Percentiles rank a stretch among this genome's conserved stretches.
phyloP scores from a whole-genome alignment of 2,797 vertebrate species.

The Silurus aristotelis region DNA sequence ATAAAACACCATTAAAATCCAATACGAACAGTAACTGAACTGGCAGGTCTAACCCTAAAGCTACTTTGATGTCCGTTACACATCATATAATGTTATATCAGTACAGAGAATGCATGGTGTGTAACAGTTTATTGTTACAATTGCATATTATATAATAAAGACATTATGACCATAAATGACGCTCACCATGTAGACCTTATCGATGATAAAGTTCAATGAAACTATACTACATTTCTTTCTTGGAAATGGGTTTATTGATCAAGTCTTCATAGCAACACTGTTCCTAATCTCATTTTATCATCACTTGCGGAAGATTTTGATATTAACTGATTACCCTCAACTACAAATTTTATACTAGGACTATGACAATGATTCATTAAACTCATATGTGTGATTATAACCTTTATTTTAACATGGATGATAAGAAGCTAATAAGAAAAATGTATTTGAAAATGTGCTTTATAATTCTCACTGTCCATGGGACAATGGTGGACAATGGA shows the following conservation, averaged over 20 bases:
- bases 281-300: neutral
- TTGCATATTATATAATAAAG: too few relatives aligned
- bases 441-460: neutral
- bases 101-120: too few relatives aligned
- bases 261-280: neutral
- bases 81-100: too few relatives aligned
- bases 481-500: neutral
- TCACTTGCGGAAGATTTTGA: too few relatives aligned
- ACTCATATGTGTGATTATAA: neutral
- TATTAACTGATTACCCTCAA: too few relatives aligned
- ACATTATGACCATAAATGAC: neutral
- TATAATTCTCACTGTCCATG: neutral
- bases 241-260: too few relatives aligned
- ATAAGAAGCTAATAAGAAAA: neutral
- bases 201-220: neutral
- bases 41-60: too few relatives aligned
- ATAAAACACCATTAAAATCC: too few relatives aligned
- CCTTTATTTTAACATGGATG: neutral
- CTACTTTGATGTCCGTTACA: too few relatives aligned
- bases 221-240: neutral
- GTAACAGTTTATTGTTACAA: too few relatives aligned
- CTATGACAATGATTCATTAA: neutral
- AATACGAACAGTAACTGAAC: too few relatives aligned
- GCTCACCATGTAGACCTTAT: neutral
- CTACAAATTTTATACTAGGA: too few relatives aligned